A percentile compares a stretch with the other conserved stretches of the same genome.
Conservation (phyloP, 2,113 vertebrate genomes). For the Myodes glareolus region DNA sequence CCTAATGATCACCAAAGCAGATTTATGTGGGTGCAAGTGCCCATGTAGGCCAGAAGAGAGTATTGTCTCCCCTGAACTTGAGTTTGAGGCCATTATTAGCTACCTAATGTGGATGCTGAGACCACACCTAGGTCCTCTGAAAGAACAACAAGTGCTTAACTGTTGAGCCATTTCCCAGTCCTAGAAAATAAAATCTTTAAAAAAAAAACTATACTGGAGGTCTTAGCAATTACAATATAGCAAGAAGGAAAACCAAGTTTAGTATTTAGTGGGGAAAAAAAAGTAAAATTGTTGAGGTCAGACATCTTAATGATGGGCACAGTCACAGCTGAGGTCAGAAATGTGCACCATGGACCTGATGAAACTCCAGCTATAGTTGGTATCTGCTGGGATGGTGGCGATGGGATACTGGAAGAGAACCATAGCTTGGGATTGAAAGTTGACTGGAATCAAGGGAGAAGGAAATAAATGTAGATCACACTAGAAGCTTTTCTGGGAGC, state of each 20-base stretch:
- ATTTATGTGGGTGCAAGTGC: neutral
- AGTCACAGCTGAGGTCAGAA: neutral
- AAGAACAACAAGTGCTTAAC: neutral
- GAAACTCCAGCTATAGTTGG: neutral
- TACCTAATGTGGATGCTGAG: neutral
- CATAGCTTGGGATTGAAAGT: neutral
- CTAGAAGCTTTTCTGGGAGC: neutral
- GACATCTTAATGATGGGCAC: neutral
- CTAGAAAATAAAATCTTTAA: neutral
- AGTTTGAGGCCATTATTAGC: neutral
- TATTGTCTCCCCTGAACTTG: neutral
- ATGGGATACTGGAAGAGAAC: neutral
- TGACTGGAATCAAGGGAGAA: neutral
- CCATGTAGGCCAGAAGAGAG: neutral
- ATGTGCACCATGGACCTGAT: neutral
- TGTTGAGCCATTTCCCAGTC: neutral
- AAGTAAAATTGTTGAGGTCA: neutral
- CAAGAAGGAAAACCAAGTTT: neutral
- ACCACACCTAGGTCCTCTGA: too few relatives aligned
- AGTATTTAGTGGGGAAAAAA: neutral
- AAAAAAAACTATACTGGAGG: neutral
- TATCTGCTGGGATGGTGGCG: neutral
- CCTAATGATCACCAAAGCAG: conserved; percentile 8
- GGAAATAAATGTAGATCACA: neutral
- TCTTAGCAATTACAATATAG: neutral